These are phyloP conservation scores for Siniperca knerii DNA, from an alignment of 2,113 vertebrate species.

Conservation along the genomic window DNA sequence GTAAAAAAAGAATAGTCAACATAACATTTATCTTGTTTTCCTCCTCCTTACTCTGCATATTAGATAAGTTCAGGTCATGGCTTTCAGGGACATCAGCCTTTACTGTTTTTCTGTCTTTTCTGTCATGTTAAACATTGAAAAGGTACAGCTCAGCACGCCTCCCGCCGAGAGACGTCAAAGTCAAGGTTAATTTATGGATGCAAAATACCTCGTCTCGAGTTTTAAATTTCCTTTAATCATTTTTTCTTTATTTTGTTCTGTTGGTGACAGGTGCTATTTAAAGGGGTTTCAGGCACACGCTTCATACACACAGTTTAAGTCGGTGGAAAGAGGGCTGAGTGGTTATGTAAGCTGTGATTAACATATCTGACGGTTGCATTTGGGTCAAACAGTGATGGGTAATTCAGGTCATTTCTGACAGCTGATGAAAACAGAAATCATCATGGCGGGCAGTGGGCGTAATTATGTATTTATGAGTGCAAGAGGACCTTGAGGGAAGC, in stretches of 20 bases:
- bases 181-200: slow-evolving; percentile 75
- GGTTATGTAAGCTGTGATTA: slow-evolving; percentile 84
- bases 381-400: slow-evolving; percentile 84
- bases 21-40: slow-evolving; percentile 43
- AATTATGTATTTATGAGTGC: slow-evolving; percentile 86
- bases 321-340: slow-evolving; percentile 51
- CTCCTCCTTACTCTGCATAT: slow-evolving; percentile 35
- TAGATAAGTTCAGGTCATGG: slow-evolving; percentile 61
- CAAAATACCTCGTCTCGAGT: slow-evolving; percentile 53
- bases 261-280: slow-evolving; percentile 74
- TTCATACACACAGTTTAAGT: slow-evolving; percentile 43
- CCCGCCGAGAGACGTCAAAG: slow-evolving; percentile 59
- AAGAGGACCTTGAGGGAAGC: slow-evolving; percentile 80
- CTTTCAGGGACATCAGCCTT: slow-evolving; percentile 69
- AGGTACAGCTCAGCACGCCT: slow-evolving; percentile 48
- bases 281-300: slow-evolving; percentile 27
- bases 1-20: slow-evolving; percentile 31
- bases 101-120: slow-evolving; percentile 47
- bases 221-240: slow-evolving; percentile 41
- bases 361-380: slow-evolving; percentile 83
- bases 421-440: slow-evolving; percentile 86
- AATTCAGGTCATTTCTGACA: slow-evolving; percentile 87
- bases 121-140: slow-evolving; percentile 77
- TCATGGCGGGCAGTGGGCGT: slow-evolving; percentile 73
- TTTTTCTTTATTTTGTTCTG: slow-evolving; percentile 40